Evolutionary conservation across 1,140 invertebrate genomes (phyloP), one percentile per base, ranked within the genome.

Genomic region (Scaptomyza montana): DNA sequence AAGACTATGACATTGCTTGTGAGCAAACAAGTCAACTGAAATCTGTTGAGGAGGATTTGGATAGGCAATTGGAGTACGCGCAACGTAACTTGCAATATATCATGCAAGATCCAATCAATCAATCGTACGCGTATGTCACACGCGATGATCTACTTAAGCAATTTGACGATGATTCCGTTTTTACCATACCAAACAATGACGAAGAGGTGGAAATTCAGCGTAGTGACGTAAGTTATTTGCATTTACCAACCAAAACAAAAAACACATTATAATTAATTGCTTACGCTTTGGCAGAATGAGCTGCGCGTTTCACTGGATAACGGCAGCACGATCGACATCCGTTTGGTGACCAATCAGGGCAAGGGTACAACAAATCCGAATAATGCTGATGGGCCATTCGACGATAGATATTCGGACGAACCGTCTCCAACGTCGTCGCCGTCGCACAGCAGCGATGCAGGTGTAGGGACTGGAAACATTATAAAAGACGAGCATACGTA

Each of bases 101-200:
- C 0, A 91, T 85, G 77, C 73, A 89, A 28, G 87, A 91, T 74
- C 75, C 78, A 13, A 73, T 69, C 2, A 92, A 92, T 75, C 74
- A 77, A 16, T 92, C 90, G 1, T 92, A 81, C 51, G 87, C 91
- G 1, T 92, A 92, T 75, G 53, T 92, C 16, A 92, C 90, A n/a
- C 74, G 91, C 1, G 91, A 92, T 67, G 91, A 92, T 63, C 68
- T 92, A 25, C 56, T 92, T 6, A 62, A 82, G 0, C 64, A 78
- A 0, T 92, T 77, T 71, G 89, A 82, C 3, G 89, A 92, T 41
- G 74, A 90, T 51, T 78, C 80, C 12, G 80, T 92, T 1, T 85
- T 92, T 19, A 91, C 90, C 19, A 90, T 91, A 80, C 89, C 89
- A 0, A 90, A 81, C 39, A 78, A 90, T 59, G 85, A 92, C 51